Base-by-base conservation (phyloP, 2,113 vertebrate genomes). In the Heterotilapia buettikoferi region DNA sequence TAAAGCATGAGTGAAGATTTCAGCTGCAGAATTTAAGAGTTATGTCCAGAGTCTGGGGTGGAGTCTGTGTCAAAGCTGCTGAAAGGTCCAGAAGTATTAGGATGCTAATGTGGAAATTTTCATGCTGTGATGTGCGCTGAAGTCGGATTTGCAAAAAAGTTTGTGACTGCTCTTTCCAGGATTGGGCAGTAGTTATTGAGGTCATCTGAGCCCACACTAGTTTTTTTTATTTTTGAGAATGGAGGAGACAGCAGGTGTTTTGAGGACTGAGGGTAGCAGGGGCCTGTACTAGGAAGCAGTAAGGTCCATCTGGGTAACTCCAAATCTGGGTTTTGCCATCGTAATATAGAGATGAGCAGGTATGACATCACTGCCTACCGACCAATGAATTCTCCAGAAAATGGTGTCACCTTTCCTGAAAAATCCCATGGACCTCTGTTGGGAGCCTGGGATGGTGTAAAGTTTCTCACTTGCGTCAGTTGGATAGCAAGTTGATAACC, bases 121-220 rank as follows among this genome's bases (percentile, higher is more conserved):
- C 21, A 7, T 26, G 54, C 2, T 14, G 54, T 57, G 54, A 57
- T 26, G 24, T 26, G 4, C 26, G 6, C 54, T 57, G 24, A 57
- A 57, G 12, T 26, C 0, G 1, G 54, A 57, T 57, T 26, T 26
- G 54, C 21, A 14, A 57, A 57, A 57, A 57, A 0, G 24, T 57
- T 14, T 57, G 24, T 2, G 24, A 57, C 21, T 56, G 4, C 4
- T 56, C 21, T 56, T 7, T 56, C 21, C 54, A 56, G 21, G 54
- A 24, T 56, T 4, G 0, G 54, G 21, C 54, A 56, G 54, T 14
- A 56, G 54, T 56, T 56, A 56, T 56, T 26, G 54, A 56, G 54
- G 2, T 26, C 3, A 26, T 14, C 54, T 5, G 50, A n/a, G 52
- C 50, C 5, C 54, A 57, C 21, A 57, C 54, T 12, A 57, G 24